Base-by-base conservation (phyloP, 2,888 invertebrate species). In the Pristionchus fissidentatus region DNA sequence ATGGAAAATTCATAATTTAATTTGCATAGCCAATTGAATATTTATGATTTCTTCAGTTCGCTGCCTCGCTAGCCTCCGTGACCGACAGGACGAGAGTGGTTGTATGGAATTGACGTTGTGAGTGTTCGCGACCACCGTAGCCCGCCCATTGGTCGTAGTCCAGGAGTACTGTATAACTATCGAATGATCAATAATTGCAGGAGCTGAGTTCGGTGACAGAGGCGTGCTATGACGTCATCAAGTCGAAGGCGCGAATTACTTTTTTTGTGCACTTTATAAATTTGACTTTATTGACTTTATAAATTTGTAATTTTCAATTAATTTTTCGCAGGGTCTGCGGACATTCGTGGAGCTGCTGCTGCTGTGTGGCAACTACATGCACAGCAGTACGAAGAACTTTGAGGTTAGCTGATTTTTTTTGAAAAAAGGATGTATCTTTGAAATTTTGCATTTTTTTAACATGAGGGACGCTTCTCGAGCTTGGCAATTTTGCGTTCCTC, bases 281-380 rank as follows among this genome's bases (percentile, higher is more conserved):
- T n/a, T n/a, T n/a, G n/a, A n/a, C n/a, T n/a, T n/a, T n/a, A 43
- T 5, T 3, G 49, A n/a, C n/a, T n/a, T n/a, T n/a, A n/a, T n/a
- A n/a, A n/a, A n/a, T n/a, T n/a, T n/a, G n/a, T 22, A 19, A 52
- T 13, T 15, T 52, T 15, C 13, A 52, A 52, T 52, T 52, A 19
- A 52, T 13, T 22, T 66, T 38, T 66, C 38, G n/a, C 95, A 95
- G 87, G 97, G 97, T 92, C 97, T 99, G 93, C 95, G 96, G 0
- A 95, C 95, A 92, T 95, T 99, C 79, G 93, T 99, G 22, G 96
- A 98, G 93, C 93, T 98, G 0, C 95, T 98, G 85, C 94, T 99
- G 0, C 93, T 97, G 19, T 94, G 98, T 35, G 98, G 98, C 4
- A 99, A 99, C 93, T 97, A 96, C 92, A 96, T 99, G 96, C 97